Percentiles rank a stretch among this genome's conserved stretches.
phyloP scores from a whole-genome alignment of 2,113 vertebrate species.

The Butorides virescens region DNA sequence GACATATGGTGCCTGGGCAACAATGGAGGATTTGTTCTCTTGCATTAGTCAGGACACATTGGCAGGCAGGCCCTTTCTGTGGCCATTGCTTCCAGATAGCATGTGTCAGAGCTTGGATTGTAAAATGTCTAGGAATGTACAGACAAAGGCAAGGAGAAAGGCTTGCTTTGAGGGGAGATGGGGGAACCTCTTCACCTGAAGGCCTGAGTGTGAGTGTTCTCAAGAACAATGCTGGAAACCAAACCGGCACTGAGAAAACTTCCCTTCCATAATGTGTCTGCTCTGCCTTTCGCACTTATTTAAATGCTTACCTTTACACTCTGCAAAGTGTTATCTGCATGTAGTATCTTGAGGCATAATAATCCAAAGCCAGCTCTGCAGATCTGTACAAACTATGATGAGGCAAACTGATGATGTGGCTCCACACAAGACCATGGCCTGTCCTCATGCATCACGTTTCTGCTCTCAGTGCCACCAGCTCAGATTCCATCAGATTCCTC shows the following conservation, averaged over 20 bases:
- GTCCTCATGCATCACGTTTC: not conserved
- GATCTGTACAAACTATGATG: not conserved
- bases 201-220: not conserved
- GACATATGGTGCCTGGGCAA: not conserved
- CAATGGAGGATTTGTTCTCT: conserved; percentile 18
- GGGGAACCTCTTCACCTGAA: not conserved
- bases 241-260: not conserved
- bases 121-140: not conserved
- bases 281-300: not conserved
- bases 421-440: fast-evolving
- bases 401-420: fast-evolving
- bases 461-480: not conserved
- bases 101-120: not conserved
- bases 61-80: not conserved
- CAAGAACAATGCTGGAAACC: not conserved
- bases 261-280: not conserved
- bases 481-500: not conserved
- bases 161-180: not conserved
- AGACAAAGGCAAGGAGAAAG: not conserved
- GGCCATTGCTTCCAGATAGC: not conserved
- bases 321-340: not conserved
- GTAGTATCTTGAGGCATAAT: not conserved
- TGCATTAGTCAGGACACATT: not conserved
- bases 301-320: not conserved
- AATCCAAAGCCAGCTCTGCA: not conserved